Conservation (phyloP, 2,888 invertebrate species). For the Chrysolina oricalcia region DNA sequence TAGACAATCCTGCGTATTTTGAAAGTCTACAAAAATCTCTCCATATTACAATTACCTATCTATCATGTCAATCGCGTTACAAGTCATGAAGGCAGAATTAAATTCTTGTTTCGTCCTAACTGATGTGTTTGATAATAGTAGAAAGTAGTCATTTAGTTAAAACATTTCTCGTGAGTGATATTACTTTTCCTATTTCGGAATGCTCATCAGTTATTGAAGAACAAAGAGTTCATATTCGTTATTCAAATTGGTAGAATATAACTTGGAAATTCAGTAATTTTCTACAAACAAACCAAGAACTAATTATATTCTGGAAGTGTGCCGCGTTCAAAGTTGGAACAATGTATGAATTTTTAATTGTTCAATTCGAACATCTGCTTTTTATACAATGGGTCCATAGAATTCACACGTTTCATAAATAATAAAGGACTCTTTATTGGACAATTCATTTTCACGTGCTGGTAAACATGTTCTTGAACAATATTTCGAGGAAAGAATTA, state of each 20-base stretch:
- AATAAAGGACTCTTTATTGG: conserved; percentile 11
- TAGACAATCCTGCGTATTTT: background rate
- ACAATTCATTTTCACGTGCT: conserved; percentile 29
- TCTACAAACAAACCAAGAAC: conserved; percentile 2
- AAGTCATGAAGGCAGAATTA: conserved; percentile 22
- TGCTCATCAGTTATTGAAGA: background rate
- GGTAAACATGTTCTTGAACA: conserved; percentile 11
- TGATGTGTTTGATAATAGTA: conserved; percentile 26
- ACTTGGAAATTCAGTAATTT: conserved; percentile 3
- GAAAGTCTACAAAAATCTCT: conserved; percentile 8
- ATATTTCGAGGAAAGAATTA: background rate
- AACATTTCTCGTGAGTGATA: background rate
- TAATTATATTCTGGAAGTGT: conserved; percentile 26
- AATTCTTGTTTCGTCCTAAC: conserved; percentile 9
- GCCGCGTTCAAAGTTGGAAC: conserved; percentile 16
- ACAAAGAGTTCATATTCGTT: background rate
- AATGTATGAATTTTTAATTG: conserved; percentile 29
- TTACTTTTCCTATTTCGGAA: background rate
- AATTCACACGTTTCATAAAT: conserved; percentile 18
- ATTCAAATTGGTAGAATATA: background rate
- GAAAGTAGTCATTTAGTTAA: conserved; percentile 23
- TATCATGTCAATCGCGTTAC: conserved; percentile 28
- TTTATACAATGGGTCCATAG: conserved; percentile 20
- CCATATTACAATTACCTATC: background rate
- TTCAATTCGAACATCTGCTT: conserved; percentile 27